Evolutionary conservation across 1,140 invertebrate genomes (phyloP), one percentile per base, ranked within the genome.

Genomic region (Bombus affinis): DNA sequence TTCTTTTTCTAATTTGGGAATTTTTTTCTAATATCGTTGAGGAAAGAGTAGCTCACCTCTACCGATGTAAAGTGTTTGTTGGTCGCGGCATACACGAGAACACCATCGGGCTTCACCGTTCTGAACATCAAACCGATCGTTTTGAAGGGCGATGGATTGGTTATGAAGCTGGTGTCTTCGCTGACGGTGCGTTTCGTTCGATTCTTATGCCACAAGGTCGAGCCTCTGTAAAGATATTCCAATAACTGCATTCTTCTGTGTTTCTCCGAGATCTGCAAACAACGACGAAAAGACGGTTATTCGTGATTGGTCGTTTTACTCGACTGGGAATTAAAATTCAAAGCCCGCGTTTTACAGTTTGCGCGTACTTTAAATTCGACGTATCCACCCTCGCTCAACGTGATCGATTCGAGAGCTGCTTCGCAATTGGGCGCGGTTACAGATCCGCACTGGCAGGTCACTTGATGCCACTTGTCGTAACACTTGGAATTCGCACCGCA

Each of bases 31-130:
- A 2, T 66, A 32, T 35, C 65, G n/a, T 66, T 2, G n/a, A 47
- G 5, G 0, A 44, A 3, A 10, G 1, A 13, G 4, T 73, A 76
- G 62, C 68, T 93, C 91, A 98, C 96, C 95, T 98, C 97, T 74
- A 98, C 94, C 4, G 97, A 96, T 28, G 98, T 98, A 92, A 97
- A 98, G 94, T 98, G 98, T 92, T 98, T 98, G 91, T 98, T 98
- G 9, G 97, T 98, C 0, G 97, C 97, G 1, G 97, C 96, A 92
- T 98, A 98, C 80, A 99, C 96, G 5, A 99, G 92, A 22, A 98
- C 95, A 15, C 98, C 98, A 92, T 98, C 96, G 59, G 96, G 95
- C 92, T 96, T 96, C 2, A 97, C 96, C 0, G 98, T 99, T 91
- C 98, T 96, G 91, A 99, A 98, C 86, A 97, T 96, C n/a, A 99